These are phyloP conservation scores for Dryomyza anilis DNA, from an alignment of 2,888 invertebrate species.

Conservation along the genomic window DNA sequence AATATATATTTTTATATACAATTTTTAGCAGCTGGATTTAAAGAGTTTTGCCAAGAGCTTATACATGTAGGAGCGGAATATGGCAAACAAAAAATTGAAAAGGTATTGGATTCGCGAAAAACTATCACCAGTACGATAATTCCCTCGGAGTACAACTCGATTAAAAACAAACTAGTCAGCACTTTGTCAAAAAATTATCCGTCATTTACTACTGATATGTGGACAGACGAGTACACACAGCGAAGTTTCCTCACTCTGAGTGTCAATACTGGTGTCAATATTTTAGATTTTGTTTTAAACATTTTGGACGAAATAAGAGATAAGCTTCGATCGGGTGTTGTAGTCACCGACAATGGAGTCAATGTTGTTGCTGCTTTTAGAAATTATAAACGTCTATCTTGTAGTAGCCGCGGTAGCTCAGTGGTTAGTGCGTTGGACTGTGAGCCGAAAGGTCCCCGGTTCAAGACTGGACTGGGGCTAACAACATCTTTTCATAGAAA, in stretches of 20 bases:
- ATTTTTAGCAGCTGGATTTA: neutral
- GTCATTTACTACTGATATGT: conserved; percentile 14
- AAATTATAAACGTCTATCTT: neutral
- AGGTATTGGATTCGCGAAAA: neutral
- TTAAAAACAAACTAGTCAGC: neutral
- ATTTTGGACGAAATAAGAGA: no score
- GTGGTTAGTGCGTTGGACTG: no score
- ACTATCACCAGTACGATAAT: neutral
- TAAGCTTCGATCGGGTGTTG: neutral
- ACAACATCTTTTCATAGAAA: no score
- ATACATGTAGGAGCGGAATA: neutral
- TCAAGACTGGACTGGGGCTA: no score
- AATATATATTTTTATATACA: neutral
- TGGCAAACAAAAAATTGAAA: neutral
- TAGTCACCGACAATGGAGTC: neutral
- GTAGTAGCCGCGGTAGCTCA: no score
- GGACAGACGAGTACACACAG: conserved; percentile 14
- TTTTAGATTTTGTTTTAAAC: neutral
- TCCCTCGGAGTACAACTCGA: neutral
- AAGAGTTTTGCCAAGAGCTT: neutral
- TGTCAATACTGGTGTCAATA: neutral
- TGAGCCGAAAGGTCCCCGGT: no score
- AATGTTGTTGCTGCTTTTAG: neutral
- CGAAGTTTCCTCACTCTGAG: conserved; percentile 1
- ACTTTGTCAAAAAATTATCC: neutral